These are phyloP conservation scores for Leptarthrus brevirostris DNA, from an alignment of 2,888 invertebrate genomes.

Conservation along the genomic window DNA sequence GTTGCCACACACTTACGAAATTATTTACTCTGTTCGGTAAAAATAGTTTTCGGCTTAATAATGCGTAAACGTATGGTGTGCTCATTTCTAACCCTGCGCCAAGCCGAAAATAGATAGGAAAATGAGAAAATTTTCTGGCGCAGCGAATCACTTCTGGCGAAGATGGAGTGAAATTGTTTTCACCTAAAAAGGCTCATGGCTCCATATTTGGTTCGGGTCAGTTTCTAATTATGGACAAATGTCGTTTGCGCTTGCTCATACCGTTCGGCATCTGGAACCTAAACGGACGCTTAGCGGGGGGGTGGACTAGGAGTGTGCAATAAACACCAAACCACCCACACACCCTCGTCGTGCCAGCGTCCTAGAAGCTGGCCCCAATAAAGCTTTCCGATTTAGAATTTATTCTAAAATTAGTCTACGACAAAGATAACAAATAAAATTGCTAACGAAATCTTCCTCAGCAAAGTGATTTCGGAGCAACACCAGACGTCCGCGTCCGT, in stretches of 20 bases:
- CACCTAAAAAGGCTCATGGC: slow-evolving; percentile 19
- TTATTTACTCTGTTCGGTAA: slow-evolving; percentile 47
- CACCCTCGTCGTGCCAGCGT: background rate
- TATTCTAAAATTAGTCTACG: slow-evolving; percentile 52
- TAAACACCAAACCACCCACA: slow-evolving; percentile 27
- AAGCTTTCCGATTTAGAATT: slow-evolving; percentile 53
- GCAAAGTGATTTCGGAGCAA: background rate
- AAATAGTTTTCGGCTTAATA: slow-evolving; percentile 41
- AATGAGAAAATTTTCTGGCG: slow-evolving; percentile 9
- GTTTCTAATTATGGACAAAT: slow-evolving; percentile 46
- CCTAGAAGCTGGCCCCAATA: slow-evolving; percentile 49
- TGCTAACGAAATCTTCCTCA: background rate
- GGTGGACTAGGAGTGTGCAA: background rate
- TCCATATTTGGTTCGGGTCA: slow-evolving; percentile 41
- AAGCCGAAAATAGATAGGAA: slow-evolving; percentile 35
- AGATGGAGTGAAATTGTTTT: slow-evolving; percentile 3
- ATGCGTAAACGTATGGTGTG: slow-evolving; percentile 41
- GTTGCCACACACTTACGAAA: slow-evolving; percentile 9
- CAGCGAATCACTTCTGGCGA: background rate
- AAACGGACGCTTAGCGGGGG: background rate
- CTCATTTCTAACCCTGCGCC: slow-evolving; percentile 42
- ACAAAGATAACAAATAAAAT: slow-evolving; percentile 40
- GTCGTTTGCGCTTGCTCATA: background rate
- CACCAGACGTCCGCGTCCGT: background rate
- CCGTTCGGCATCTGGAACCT: background rate